Evolutionary conservation across 2,113 vertebrate genomes (phyloP).

Genomic region (Rhabdornis inornatus): DNA sequence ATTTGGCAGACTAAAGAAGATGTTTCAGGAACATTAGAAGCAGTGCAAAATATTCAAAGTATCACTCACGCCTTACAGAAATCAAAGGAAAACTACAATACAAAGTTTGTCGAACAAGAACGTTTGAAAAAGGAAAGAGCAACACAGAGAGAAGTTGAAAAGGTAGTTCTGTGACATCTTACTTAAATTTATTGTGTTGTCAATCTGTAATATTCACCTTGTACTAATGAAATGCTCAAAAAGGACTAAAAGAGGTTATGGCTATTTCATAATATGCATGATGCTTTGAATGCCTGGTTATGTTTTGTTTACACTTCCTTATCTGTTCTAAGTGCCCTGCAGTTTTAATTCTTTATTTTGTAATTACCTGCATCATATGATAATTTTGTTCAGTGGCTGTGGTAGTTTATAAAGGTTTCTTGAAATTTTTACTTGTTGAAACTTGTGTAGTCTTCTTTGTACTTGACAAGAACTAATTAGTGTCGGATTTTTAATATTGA

Average conservation of each 20-base stretch:
- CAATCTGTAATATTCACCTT: neutral
- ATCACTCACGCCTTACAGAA: constrained; percentile 90
- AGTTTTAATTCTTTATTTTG: neutral
- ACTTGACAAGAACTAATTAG: no score
- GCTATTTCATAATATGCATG: neutral
- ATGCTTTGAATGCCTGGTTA: neutral
- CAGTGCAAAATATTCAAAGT: constrained; percentile 92
- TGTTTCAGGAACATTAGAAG: constrained; percentile 90
- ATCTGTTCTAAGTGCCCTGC: neutral
- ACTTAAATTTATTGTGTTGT: neutral
- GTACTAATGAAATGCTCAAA: neutral
- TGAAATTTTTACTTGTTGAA: no score
- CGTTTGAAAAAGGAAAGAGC: constrained; percentile 92
- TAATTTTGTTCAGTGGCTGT: neutral
- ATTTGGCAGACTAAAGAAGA: constrained; percentile 89
- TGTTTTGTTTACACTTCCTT: neutral
- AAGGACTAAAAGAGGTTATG: neutral
- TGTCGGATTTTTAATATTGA: no score
- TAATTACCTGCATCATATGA: neutral
- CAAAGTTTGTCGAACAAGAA: constrained; percentile 89
- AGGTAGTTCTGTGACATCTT: constrained; percentile 72
- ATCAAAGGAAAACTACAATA: constrained; percentile 91
- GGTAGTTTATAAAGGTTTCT: no score
- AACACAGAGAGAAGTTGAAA: constrained; percentile 90
- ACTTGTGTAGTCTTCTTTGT: no score